These are phyloP conservation scores for Pangasius macronema DNA, from an alignment of 2,797 vertebrate genomes.

Conservation along the genomic window DNA sequence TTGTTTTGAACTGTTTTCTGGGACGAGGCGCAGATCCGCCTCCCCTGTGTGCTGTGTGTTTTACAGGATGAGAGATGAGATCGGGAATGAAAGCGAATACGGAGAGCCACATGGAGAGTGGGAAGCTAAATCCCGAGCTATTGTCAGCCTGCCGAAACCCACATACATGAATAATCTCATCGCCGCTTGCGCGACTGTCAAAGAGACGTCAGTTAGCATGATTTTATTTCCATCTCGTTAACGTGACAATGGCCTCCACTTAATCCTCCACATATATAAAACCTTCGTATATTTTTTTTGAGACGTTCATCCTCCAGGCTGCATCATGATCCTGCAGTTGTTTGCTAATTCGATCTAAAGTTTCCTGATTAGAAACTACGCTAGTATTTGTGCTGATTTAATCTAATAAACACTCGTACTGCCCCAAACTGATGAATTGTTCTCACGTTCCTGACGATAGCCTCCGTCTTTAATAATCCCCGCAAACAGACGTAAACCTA, in stretches of 20 bases:
- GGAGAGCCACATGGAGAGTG: constrained; percentile 37
- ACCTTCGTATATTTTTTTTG: not conserved
- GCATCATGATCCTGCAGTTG: not conserved
- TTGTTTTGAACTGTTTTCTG: constrained; percentile 59
- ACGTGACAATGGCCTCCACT: not conserved
- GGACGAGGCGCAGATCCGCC: constrained; percentile 49
- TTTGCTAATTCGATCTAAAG: not conserved
- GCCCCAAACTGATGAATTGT: constrained; percentile 49
- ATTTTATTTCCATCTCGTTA: constrained; percentile 7
- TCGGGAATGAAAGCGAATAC: constrained; percentile 16
- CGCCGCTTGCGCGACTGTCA: not conserved
- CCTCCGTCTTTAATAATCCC: constrained; percentile 53
- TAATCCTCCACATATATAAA: not conserved
- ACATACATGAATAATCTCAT: not conserved
- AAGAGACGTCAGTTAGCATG: not conserved
- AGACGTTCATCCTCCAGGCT: not conserved
- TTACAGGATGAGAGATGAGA: constrained; percentile 43
- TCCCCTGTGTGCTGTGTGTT: constrained; percentile 39
- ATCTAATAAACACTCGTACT: constrained; percentile 47
- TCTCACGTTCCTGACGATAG: constrained; percentile 45
- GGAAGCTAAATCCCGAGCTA: constrained; percentile 42
- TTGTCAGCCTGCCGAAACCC: not conserved
- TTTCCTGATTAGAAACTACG: not conserved
- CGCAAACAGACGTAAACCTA: constrained; percentile 57
- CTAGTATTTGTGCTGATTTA: not conserved